Evolutionary conservation across 2,888 invertebrate species (phyloP), one percentile per base, ranked within the genome.

Genomic region (Amphimallon solstitiale): DNA sequence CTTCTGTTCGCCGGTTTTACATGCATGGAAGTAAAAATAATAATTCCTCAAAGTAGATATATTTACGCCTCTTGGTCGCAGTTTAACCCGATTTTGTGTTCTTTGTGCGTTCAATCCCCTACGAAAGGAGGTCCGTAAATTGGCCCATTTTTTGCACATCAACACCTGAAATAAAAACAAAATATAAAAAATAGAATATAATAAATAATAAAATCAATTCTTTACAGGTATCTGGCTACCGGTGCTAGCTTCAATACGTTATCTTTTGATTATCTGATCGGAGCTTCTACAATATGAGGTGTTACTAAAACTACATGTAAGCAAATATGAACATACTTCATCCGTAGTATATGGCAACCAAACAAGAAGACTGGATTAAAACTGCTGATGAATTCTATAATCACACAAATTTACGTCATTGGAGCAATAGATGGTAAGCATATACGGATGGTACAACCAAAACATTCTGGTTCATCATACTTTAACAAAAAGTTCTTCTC

Each of bases 371-470:
- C 49, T 76, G 75, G 74, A 66, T 72, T 66, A 65, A 72, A 67
- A 76, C 75, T 68, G 69, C 75, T 46, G 71, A 72, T 63, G 66
- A 73, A 67, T 76, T 76, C 67, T 71, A 73, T 52, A 52, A 52
- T 64, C 67, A 64, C 23, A 71, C 66, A 64, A 70, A 74, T 73
- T 77, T 79, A 70, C 75, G 75, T 14, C 76, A 76, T 9, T 10
- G 10, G 7, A 37, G 37, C 7, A n/a, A n/a, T n/a, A 23, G 23
- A 23, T 23, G 23, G 23, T 5, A 23, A 23, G 61, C 74, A 76
- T 68, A 71, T 77, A 35, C 72, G n/a, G n/a, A n/a, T n/a, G n/a
- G n/a, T n/a, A n/a, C n/a, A n/a, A n/a, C n/a, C n/a, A n/a, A n/a
- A n/a, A n/a, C n/a, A n/a, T n/a, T n/a, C n/a, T n/a, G n/a, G n/a